These are phyloP conservation scores for Luidia sarsii DNA, from an alignment of 53 echinoderm and acorn worm species.

Conservation along the genomic window DNA sequence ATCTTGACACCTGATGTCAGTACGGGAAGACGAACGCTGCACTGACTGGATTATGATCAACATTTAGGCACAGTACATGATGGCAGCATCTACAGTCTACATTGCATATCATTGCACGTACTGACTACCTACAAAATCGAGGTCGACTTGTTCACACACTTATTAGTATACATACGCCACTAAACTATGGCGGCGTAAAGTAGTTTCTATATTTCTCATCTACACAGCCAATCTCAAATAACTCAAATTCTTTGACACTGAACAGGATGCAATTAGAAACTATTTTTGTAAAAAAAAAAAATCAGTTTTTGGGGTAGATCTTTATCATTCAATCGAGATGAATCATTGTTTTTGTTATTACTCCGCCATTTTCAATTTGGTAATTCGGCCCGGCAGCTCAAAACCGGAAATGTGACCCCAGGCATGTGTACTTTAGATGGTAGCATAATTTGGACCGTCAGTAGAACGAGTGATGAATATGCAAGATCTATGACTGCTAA, in stretches of 20 bases:
- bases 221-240: too few species aligned
- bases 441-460: too few species aligned
- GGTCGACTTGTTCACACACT: conserved; percentile 45
- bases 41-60: neutral
- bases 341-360: neutral
- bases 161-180: conserved; percentile 26
- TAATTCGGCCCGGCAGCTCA: neutral
- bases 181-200: conserved; percentile 38
- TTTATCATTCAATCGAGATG: too few species aligned
- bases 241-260: too few species aligned
- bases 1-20: conserved; percentile 52
- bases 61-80: neutral
- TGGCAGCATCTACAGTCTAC: too few species aligned
- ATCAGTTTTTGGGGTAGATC: too few species aligned
- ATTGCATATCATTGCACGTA: too few species aligned
- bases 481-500: too few species aligned
- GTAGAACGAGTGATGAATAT: too few species aligned
- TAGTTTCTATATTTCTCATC: conserved; percentile 6
- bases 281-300: too few species aligned
- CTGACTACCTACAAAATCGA: neutral
- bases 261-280: too few species aligned
- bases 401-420: conserved; percentile 52
- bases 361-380: conserved; percentile 28
- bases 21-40: conserved; percentile 4
- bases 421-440: neutral